These are phyloP conservation scores for Pristiophorus japonicus DNA, from an alignment of 2,113 vertebrate species.

Conservation along the genomic window DNA sequence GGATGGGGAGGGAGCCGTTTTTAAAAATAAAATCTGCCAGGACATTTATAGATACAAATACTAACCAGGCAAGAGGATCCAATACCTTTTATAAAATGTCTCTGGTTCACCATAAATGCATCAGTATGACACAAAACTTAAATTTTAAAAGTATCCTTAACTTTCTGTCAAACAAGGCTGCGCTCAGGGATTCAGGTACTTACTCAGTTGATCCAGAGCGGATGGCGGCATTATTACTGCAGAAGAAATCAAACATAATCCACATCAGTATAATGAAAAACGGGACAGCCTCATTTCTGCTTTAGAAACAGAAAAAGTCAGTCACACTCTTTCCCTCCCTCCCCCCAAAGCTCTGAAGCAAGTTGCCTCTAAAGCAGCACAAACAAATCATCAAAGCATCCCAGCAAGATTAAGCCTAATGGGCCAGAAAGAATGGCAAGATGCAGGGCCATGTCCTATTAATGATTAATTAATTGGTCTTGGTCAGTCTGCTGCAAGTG, in stretches of 20 bases:
- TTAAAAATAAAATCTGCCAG: neutral
- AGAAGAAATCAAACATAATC: slow-evolving; percentile 41
- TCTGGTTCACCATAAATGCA: neutral
- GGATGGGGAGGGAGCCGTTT: neutral
- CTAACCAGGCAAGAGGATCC: neutral
- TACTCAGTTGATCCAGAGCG: slow-evolving; percentile 95
- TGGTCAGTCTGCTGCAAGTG: neutral
- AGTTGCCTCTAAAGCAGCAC: neutral
- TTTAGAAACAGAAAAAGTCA: neutral
- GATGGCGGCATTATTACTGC: slow-evolving; percentile 97
- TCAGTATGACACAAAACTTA: neutral
- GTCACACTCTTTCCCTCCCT: neutral
- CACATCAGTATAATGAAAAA: neutral
- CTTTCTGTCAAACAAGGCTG: neutral
- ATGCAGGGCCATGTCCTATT: neutral
- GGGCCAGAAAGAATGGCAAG: neutral
- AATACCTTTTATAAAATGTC: neutral
- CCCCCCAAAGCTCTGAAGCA: neutral
- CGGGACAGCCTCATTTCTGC: no score
- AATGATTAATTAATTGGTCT: neutral
- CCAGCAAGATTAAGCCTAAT: slow-evolving; percentile 15
- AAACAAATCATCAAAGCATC: neutral
- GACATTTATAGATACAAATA: neutral
- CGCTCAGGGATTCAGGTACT: slow-evolving; percentile 52
- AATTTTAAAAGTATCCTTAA: neutral